Base-by-base conservation (phyloP, 2,888 invertebrate species). In the Aromia moschata region DNA sequence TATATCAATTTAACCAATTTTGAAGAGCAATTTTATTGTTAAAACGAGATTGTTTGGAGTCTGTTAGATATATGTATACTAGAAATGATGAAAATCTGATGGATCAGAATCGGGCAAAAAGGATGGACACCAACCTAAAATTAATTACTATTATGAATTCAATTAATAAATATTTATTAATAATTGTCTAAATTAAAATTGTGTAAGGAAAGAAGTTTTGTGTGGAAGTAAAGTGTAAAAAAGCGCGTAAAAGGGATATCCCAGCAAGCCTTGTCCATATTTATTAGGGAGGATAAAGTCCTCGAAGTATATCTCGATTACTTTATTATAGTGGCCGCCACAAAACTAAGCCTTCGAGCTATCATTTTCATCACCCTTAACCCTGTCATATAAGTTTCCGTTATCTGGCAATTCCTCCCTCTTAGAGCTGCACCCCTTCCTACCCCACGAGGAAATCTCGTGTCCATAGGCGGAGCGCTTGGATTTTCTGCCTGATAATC, bases 321-420 rank as follows among this genome's bases (percentile, higher is more conserved):
- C 73, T 76, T 76, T 77, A 77, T 77, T 76, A 77, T 73, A 70
- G 72, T 73, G 70, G 73, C 71, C 74, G 70, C 72, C 74, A 73
- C 72, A 75, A 74, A 75, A 76, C 76, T 76, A 73, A 76, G 74
- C 76, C 73, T 70, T 67, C 63, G 57, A 73, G 78, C 79, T 79
- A 80, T 80, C 80, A 78, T 79, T 80, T 79, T 80, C 79, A 78
- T 78, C 80, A 80, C 80, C 79, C 80, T 80, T 79, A 79, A 80
- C 80, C 81, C 80, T 79, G 80, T 80, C 80, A 80, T 81, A 81
- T 80, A 81, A 80, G 80, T 81, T 80, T 79, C 76, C 78, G 77
- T 79, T 79, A 79, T 79, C 79, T 79, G 67, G 70, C 68, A 62
- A 62, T 49, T 57, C 60, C 58, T 60, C 59, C 64, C 62, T 63